Conservation (phyloP, 2,888 invertebrate species). For the Morinoia aosen region DNA sequence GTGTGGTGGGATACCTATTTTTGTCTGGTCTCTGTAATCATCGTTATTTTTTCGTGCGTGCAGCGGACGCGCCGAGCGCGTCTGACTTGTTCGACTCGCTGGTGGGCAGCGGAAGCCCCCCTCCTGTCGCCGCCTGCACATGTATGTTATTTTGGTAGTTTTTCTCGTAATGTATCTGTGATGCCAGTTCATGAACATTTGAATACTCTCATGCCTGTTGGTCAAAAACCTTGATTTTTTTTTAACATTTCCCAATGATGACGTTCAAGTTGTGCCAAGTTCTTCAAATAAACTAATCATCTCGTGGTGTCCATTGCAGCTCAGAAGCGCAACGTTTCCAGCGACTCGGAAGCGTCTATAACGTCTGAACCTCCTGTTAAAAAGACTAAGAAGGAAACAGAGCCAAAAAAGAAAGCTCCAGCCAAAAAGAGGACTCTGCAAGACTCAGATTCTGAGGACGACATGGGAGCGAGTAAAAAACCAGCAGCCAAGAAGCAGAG, state of each 20-base stretch:
- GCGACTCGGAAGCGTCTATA: background rate
- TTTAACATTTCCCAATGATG: too few relatives aligned
- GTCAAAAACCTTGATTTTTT: too few relatives aligned
- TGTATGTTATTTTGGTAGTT: background rate
- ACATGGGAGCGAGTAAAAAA: conserved; percentile 6
- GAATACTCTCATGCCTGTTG: too few relatives aligned
- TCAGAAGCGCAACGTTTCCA: background rate
- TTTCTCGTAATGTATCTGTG: too few relatives aligned
- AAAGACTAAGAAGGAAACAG: conserved; percentile 5
- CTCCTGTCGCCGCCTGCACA: background rate
- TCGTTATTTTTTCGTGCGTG: background rate
- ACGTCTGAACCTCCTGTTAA: conserved; percentile 49
- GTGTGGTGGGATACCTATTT: too few relatives aligned
- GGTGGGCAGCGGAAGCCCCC: conserved; percentile 58
- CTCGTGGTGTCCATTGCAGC: background rate
- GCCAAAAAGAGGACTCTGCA: conserved; percentile 54
- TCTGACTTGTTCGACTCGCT: conserved; percentile 66
- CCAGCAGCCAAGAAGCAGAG: background rate
- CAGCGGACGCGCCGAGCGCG: conserved; percentile 62
- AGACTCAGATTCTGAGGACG: conserved; percentile 56
- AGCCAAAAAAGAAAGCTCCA: conserved; percentile 59
- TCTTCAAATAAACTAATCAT: background rate
- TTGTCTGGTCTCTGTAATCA: too few relatives aligned
- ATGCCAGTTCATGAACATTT: too few relatives aligned
- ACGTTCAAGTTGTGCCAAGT: background rate